Evolutionary conservation across 2,888 invertebrate genomes (phyloP).

Genomic region (Octonoba sinensis): DNA sequence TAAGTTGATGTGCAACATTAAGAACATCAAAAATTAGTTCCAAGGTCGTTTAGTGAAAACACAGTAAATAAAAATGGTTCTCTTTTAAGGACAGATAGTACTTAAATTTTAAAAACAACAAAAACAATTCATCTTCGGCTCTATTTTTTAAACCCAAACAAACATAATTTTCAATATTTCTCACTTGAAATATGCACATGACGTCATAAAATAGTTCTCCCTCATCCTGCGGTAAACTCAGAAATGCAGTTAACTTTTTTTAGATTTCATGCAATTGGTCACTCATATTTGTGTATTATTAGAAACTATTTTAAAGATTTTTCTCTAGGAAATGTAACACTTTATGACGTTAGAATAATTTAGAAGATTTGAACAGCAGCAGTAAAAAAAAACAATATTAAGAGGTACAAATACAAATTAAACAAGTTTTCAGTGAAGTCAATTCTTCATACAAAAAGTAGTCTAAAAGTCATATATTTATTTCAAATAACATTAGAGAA

Average conservation of each 20-base stretch:
- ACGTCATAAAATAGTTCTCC: conserved; percentile 50
- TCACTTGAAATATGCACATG: conserved; percentile 59
- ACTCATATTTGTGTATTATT: neutral
- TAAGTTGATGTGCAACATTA: conserved; percentile 53
- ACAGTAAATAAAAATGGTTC: neutral
- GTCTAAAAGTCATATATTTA: no score
- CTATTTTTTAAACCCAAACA: conserved; percentile 32
- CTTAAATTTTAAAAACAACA: neutral
- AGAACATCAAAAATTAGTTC: conserved; percentile 54
- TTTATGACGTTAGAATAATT: no score
- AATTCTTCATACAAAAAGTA: no score
- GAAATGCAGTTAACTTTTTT: conserved; percentile 62
- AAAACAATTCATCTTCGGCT: neutral
- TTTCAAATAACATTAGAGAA: no score
- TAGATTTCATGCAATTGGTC: conserved; percentile 12
- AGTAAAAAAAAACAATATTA: no score
- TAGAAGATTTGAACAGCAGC: no score
- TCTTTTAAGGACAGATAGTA: neutral
- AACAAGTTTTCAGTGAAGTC: no score
- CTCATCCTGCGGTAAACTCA: conserved; percentile 52
- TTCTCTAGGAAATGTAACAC: no score
- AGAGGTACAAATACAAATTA: no score
- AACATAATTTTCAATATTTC: conserved; percentile 51
- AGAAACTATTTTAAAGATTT: no score
- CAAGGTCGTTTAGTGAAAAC: conserved; percentile 50